Evolutionary conservation across 2,113 vertebrate species (phyloP), one percentile per base, ranked within the genome.

Genomic region (Nerophis ophidion): DNA sequence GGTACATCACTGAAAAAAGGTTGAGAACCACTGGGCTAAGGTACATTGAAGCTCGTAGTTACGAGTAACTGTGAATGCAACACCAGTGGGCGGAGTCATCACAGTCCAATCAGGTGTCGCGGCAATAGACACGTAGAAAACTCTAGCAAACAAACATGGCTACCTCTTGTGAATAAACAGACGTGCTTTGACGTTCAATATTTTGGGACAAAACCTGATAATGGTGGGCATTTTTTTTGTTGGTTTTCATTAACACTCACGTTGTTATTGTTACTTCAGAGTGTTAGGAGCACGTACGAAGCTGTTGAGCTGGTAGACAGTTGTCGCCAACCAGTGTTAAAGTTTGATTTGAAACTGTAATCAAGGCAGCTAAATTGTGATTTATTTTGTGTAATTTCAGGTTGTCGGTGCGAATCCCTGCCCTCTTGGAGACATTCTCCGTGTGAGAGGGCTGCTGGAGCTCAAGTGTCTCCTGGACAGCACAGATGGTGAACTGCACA

Each of bases 401-500:
- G 79, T 81, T 50, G 19, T 47, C 9, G 65, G 71, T 36, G 51
- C 77, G 0, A 45, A 61, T 46, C 35, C 48, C 14, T 33, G 64
- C 2, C 54, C 60, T 26, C 48, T 15, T 9, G 68, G 34, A 36
- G 63, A 50, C 44, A 46, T 86, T 38, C 47, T 86, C 52, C 82
- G 85, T 38, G 60, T 83, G 13, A 81, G 50, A 61, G 85, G 85
- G 5, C 64, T 62, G 12, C 79, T 88, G 61, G 78, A 87, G 56
- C 63, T 88, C 17, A 85, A 57, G 59, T 88, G 85, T 75, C 73
- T 51, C 7, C 51, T 87, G 63, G 75, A 84, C 48, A 76, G 56
- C 71, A 80, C 74, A 49, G 80, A 86, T 59, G 81, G 85, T 44
- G 40, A 44, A 44, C 40, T 44, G 40, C 12, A 44, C 40, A 44